These are phyloP conservation scores for Octodon degus DNA, from an alignment of 2,113 vertebrate species.

Conservation along the genomic window DNA sequence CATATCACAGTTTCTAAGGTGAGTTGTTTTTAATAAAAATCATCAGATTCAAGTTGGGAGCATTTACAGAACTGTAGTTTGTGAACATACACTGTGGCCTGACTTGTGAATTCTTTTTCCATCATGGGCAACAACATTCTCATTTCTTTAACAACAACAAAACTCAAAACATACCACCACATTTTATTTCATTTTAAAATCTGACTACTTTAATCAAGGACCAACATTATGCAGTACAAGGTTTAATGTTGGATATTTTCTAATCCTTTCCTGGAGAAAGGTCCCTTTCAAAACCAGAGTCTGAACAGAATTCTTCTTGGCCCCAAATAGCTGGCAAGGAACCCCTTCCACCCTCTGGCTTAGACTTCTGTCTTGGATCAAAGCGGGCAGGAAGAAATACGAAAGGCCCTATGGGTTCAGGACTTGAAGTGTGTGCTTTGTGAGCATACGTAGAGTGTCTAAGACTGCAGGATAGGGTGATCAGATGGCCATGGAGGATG, in stretches of 20 bases:
- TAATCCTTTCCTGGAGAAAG: slow-evolving; percentile 52
- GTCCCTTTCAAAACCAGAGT: slow-evolving; percentile 36
- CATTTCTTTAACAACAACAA: slow-evolving; percentile 28
- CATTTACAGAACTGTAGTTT: background rate
- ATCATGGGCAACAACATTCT: slow-evolving; percentile 51
- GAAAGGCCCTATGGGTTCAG: background rate
- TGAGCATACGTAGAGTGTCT: background rate
- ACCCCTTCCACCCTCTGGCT: background rate
- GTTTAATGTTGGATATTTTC: slow-evolving; percentile 22
- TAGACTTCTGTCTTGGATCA: background rate
- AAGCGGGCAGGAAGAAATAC: background rate
- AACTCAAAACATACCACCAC: background rate
- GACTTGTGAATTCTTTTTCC: slow-evolving; percentile 61
- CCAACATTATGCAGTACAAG: slow-evolving; percentile 22
- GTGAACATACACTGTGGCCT: background rate
- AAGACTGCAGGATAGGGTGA: background rate
- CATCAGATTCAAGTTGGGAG: background rate
- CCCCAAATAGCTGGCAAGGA: background rate
- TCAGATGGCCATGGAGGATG: background rate
- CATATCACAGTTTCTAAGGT: background rate
- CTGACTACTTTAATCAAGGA: slow-evolving; percentile 15
- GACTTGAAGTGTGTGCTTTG: background rate
- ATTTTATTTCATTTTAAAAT: slow-evolving; percentile 56
- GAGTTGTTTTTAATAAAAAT: background rate
- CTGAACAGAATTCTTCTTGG: slow-evolving; percentile 55